phyloP scores from a whole-genome alignment of 2,113 vertebrate genomes.

The Platysteira castanea region DNA sequence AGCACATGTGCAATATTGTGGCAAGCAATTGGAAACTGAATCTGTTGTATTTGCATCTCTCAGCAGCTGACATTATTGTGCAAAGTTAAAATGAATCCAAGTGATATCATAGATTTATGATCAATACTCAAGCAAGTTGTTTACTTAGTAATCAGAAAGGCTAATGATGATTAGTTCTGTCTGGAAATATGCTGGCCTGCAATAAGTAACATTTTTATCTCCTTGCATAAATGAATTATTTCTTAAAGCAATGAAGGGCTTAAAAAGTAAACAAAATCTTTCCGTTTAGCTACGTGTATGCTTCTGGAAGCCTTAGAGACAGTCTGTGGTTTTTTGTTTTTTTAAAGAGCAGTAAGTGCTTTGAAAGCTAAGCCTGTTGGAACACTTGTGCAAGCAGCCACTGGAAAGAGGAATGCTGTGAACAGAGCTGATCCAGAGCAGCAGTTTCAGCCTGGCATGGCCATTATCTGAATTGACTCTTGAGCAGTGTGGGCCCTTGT shows the following conservation, averaged over 20 bases:
- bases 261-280: not conserved
- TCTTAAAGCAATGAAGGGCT: not conserved
- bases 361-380: not conserved
- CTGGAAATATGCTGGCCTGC: not conserved
- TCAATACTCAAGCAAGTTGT: not conserved
- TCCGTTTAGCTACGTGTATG: not conserved
- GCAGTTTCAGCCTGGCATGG: not conserved
- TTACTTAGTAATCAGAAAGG: not conserved
- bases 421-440: not conserved
- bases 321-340: not conserved
- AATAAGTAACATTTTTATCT: not conserved
- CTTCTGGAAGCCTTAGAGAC: not conserved
- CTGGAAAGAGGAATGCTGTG: not conserved
- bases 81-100: not conserved
- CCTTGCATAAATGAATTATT: not conserved
- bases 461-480: not conserved
- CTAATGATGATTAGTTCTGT: not conserved
- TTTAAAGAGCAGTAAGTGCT: not conserved
- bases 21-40: not conserved
- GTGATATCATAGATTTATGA: not conserved
- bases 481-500: not conserved
- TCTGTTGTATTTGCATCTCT: not conserved
- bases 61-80: not conserved
- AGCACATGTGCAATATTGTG: not conserved
- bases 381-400: not conserved